A percentile compares a stretch with the other conserved stretches of the same genome.
Conservation (phyloP, 1,140 invertebrate species). For the Drosophila equinoxialis region DNA sequence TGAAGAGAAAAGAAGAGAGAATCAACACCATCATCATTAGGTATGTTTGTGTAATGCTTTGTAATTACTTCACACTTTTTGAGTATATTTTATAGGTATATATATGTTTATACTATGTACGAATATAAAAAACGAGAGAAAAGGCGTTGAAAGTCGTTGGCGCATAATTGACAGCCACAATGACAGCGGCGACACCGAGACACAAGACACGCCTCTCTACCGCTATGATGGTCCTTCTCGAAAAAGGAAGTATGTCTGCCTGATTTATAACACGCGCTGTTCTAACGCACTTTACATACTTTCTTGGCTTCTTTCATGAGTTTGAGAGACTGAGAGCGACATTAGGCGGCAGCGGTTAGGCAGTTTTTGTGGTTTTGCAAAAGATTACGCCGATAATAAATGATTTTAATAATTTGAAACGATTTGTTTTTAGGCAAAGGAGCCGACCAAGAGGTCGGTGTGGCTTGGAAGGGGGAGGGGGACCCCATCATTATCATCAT, state of each 20-base stretch:
- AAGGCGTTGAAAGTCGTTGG: constrained; percentile 69
- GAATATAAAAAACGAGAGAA: background rate
- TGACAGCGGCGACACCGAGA: constrained; percentile 64
- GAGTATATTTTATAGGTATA: constrained; percentile 36
- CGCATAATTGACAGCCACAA: constrained; percentile 72
- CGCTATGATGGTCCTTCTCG: background rate
- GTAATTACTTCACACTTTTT: constrained; percentile 70
- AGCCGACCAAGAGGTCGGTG: constrained; percentile 14
- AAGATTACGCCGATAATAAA: constrained; percentile 76
- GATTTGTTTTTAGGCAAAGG: constrained; percentile 64
- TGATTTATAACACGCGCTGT: constrained; percentile 67
- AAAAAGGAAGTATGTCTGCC: constrained; percentile 16
- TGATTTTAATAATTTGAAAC: constrained; percentile 81
- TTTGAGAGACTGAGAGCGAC: constrained; percentile 7
- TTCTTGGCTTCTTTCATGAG: background rate
- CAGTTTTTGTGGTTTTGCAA: constrained; percentile 60
- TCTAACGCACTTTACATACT: constrained; percentile 53
- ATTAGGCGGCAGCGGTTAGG: constrained; percentile 53
- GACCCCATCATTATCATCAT: constrained; percentile 69
- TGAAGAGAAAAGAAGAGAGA: constrained; percentile 20
- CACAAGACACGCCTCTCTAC: constrained; percentile 19
- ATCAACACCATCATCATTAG: constrained; percentile 6
- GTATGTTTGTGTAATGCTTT: constrained; percentile 56
- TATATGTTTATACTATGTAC: background rate
- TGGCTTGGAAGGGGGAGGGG: background rate